Percentiles rank a stretch among this genome's conserved stretches.
Conservation (phyloP, 2,113 vertebrate species). For the Tychaedon coryphoeus region DNA sequence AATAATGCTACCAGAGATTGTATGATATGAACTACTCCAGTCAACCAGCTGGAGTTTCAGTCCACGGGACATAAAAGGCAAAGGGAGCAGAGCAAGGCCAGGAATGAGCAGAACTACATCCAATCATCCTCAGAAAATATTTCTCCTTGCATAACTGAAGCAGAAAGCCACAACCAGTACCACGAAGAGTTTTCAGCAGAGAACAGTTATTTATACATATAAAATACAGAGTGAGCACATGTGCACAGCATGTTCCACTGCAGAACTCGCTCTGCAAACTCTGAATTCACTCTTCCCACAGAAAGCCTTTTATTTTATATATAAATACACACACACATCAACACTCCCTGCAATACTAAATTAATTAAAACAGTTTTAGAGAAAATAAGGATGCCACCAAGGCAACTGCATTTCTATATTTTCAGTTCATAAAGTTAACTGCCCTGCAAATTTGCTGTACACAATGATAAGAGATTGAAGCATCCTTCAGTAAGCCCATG, state of each 20-base stretch:
- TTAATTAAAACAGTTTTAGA: not conserved
- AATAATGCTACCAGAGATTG: not conserved
- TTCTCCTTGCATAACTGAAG: not conserved
- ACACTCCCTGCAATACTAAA: not conserved
- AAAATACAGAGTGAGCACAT: not conserved
- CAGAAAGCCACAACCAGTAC: not conserved
- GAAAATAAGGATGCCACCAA: not conserved
- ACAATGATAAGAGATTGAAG: not conserved
- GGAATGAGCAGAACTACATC: not conserved
- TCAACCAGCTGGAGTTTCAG: not conserved
- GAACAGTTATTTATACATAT: not conserved
- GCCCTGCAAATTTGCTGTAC: not conserved
- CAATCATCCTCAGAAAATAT: not conserved
- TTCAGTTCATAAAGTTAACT: not conserved
- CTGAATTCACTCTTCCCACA: not conserved
- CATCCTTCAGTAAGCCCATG: rapidly evolving
- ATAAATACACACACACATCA: not conserved
- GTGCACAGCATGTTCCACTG: not conserved
- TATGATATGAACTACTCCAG: not conserved
- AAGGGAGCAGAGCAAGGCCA: not conserved
- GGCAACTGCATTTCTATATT: not conserved
- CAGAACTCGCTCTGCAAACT: not conserved
- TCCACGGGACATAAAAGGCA: conserved; percentile 15
- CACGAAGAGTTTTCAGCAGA: not conserved
- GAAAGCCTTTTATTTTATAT: not conserved